These are phyloP conservation scores for Eulemur coronatus DNA, from an alignment of 2,797 vertebrate genomes.

Conservation along the genomic window DNA sequence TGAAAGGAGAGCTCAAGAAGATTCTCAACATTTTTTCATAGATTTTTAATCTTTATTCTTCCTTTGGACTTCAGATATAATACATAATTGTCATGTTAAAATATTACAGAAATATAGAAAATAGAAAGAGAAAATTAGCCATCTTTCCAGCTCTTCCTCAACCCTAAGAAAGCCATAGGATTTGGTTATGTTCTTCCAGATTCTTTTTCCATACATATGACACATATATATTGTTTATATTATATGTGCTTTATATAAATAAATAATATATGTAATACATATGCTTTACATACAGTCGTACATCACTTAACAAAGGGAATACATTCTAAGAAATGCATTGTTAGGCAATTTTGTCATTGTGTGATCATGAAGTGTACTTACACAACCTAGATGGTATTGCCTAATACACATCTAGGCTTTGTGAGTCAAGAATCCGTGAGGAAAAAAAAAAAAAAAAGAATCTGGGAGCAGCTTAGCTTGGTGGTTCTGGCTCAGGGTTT, in stretches of 20 bases:
- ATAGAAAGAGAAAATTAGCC: neutral
- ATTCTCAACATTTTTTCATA: neutral
- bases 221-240: neutral
- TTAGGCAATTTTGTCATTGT: neutral
- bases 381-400: neutral
- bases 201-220: neutral
- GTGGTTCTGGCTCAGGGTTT: neutral
- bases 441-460: neutral
- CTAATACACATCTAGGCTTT: neutral
- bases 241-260: neutral
- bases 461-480: neutral
- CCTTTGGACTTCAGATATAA: neutral
- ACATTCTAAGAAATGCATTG: neutral
- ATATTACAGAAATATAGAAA: constrained; percentile 9
- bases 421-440: too few species aligned
- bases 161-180: neutral
- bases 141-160: neutral
- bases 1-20: neutral
- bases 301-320: neutral
- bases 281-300: neutral
- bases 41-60: neutral
- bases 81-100: neutral
- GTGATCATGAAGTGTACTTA: neutral
- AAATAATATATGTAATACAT: neutral
- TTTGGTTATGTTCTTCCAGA: neutral